Percentiles rank a stretch among this genome's conserved stretches.
phyloP scores from a whole-genome alignment of 1,140 invertebrate genomes.

The Drosophila funebris region DNA sequence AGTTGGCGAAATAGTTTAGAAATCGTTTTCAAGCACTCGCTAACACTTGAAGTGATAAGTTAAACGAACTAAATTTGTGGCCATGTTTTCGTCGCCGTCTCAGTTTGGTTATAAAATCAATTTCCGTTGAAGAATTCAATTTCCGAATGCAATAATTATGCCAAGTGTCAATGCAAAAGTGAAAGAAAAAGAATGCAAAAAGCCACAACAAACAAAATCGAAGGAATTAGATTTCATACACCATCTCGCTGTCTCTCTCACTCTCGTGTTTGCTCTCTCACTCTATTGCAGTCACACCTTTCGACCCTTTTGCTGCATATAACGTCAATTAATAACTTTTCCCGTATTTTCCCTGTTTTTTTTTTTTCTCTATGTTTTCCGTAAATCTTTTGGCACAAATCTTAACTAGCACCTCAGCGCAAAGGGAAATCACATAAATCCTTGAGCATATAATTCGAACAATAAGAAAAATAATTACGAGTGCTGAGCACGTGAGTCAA shows the following conservation, averaged over 20 bases:
- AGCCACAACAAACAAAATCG: slow-evolving; percentile 26
- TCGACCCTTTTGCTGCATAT: slow-evolving; percentile 4
- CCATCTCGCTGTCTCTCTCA: background rate
- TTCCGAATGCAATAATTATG: slow-evolving; percentile 83
- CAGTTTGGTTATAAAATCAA: slow-evolving; percentile 73
- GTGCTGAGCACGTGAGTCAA: slow-evolving; percentile 78
- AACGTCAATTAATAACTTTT: slow-evolving; percentile 71
- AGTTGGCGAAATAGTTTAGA: slow-evolving; percentile 5
- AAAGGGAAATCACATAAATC: slow-evolving; percentile 69
- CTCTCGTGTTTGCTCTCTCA: background rate
- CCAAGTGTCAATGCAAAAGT: slow-evolving; percentile 67
- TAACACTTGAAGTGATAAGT: slow-evolving; percentile 30
- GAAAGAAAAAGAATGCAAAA: slow-evolving; percentile 39
- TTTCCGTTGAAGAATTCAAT: slow-evolving; percentile 77
- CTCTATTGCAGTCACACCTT: background rate
- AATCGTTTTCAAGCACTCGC: slow-evolving; percentile 10
- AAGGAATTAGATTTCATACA: background rate
- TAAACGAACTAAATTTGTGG: slow-evolving; percentile 36
- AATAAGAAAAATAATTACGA: slow-evolving; percentile 82
- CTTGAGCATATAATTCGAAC: slow-evolving; percentile 79
- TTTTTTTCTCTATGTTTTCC: slow-evolving; percentile 3
- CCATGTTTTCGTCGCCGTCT: slow-evolving; percentile 10
- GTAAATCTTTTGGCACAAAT: slow-evolving; percentile 56
- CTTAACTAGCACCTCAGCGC: slow-evolving; percentile 35
- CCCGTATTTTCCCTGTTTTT: background rate